Evolutionary conservation across 2,888 invertebrate species (phyloP).

Genomic region (Sycophila texana): DNA sequence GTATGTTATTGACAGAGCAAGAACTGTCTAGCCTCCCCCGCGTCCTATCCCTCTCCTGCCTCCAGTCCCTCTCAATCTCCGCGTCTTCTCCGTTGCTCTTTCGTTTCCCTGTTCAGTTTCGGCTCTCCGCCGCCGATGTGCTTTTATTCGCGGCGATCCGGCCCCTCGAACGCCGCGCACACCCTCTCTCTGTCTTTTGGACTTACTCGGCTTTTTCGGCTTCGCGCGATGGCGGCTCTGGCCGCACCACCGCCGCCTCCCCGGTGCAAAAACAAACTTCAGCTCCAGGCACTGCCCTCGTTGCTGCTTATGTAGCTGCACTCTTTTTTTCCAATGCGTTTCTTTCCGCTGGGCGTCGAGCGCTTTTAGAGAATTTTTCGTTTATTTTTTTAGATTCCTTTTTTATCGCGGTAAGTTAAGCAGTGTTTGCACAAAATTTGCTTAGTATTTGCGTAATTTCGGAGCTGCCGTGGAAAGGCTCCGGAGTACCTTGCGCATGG

Average conservation of each 20-base stretch:
- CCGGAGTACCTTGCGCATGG: constrained; percentile 3
- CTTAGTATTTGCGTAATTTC: too few species aligned
- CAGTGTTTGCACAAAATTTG: too few species aligned
- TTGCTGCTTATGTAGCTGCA: constrained; percentile 19
- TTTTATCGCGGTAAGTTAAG: neutral
- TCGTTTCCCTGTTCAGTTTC: constrained; percentile 39
- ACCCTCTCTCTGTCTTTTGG: constrained; percentile 28
- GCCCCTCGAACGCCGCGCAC: neutral
- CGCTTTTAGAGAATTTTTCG: neutral
- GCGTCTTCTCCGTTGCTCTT: constrained; percentile 33
- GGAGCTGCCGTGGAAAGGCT: too few species aligned
- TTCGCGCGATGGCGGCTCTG: constrained; percentile 18
- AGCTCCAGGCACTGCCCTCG: neutral
- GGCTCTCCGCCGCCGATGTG: neutral
- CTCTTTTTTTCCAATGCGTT: constrained; percentile 28
- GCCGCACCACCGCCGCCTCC: neutral
- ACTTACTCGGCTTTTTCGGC: constrained; percentile 27
- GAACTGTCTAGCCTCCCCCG: constrained; percentile 67
- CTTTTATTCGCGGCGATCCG: constrained; percentile 10
- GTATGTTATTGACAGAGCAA: constrained; percentile 74
- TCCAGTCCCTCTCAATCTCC: constrained; percentile 47
- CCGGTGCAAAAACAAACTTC: constrained; percentile 42
- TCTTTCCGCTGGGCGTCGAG: neutral
- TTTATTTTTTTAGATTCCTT: neutral
- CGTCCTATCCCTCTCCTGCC: constrained; percentile 48